These are phyloP conservation scores for Oscheius sp. DNA, from an alignment of 2,888 invertebrate species.

Conservation along the genomic window DNA sequence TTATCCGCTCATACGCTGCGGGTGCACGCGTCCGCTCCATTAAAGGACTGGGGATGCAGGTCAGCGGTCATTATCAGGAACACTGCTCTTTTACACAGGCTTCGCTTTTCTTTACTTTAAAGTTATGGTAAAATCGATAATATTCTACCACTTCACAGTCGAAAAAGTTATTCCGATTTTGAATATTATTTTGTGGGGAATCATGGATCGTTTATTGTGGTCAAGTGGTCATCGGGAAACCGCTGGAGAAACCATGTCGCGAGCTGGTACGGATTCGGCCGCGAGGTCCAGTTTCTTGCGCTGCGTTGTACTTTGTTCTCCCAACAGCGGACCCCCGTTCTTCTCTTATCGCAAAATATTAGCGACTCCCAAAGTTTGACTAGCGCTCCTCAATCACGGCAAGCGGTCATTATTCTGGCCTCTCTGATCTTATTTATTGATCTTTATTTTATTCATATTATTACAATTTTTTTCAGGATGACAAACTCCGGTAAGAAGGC, in stretches of 20 bases:
- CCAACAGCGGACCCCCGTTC: slow-evolving; percentile 20
- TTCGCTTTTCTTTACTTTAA: not conserved
- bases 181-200: no score
- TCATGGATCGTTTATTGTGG: not conserved
- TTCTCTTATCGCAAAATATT: slow-evolving; percentile 22
- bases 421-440: not conserved
- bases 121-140: no score
- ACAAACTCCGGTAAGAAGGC: slow-evolving; percentile 5
- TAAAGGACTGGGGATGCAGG: no score
- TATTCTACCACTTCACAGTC: no score
- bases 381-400: not conserved
- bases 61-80: no score
- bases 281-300: slow-evolving; percentile 26
- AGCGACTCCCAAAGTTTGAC: not conserved
- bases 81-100: not conserved
- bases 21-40: no score
- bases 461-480: slow-evolving; percentile 8
- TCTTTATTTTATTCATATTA: not conserved
- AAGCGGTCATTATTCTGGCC: not conserved
- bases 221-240: slow-evolving; percentile 12
- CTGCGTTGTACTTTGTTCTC: slow-evolving; percentile 27
- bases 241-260: slow-evolving; percentile 28
- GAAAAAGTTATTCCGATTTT: no score
- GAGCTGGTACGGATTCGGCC: slow-evolving; percentile 27
- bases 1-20: no score